Evolutionary conservation across 2,888 invertebrate genomes (phyloP), one percentile per base, ranked within the genome.

Genomic region (Mythimna vitellina): DNA sequence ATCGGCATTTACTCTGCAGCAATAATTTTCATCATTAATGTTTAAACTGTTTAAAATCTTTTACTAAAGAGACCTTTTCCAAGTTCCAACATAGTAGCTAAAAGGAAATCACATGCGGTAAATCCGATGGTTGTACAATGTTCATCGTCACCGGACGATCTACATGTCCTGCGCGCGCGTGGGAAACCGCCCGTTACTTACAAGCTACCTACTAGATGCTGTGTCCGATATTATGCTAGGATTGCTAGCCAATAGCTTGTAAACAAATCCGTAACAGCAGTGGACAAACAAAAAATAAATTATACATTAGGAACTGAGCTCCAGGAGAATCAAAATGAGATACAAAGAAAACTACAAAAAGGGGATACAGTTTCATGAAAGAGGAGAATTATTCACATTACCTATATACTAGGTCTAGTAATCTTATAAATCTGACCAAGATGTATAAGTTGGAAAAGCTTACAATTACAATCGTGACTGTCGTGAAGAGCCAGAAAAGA

Each of bases 141-240:
- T 73, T 74, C 86, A 90, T 90, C 89, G 85, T 86, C 86, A 85
- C 82, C 68, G 49, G 56, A 54, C 80, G 87, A 90, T 91, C 90
- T 90, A 89, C 90, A 89, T 90, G 90, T 87, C 85, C 83, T 78
- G 80, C 68, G 83, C 86, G 86, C 78, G 80, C 90, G 92, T 92
- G 92, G 92, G 91, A 88, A 90, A 86, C 81, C 66, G 49, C 79
- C 90, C 88, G 90, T 90, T 90, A 91, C 70, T 81, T 74, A 77
- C 73, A 67, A 73, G 82, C 78, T 81, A 76, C 84, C 67, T 72
- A 76, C 71, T 70, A 79, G 81, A 81, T 81, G 32, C 35, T 66
- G 65, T 66, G 51, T 64, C 68, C 54, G 81, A 81, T 81, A 81
- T n/a, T 69, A 22, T 9, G 32, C 53, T 54, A 67, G 67, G 7